Base-by-base conservation (phyloP, 2,888 invertebrate species). In the Germaria angustata region DNA sequence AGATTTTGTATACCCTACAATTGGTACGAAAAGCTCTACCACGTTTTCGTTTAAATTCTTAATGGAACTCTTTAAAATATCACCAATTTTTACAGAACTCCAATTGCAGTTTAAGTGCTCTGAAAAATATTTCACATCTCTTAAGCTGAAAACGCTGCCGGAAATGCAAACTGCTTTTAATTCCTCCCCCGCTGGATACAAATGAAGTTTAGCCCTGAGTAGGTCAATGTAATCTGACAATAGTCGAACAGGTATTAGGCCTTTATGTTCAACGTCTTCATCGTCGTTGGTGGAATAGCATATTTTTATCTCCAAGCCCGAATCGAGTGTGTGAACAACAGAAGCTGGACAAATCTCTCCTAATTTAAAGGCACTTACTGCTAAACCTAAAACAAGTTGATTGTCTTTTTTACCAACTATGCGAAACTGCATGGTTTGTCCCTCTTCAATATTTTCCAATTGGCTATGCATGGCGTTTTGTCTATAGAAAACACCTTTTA, bases 401-500 rank as follows among this genome's bases (percentile, higher is more conserved):
- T 88, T 88, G 2, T 85, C 85, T 15, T 86, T 87, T 17, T 84
- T 85, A 6, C 85, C 84, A 1, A 83, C 39, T 22, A 91, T 87
- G 2, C 89, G 88, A 75, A 91, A 91, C 34, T 86, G 86, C 78
- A 88, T 88, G 2, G 90, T 89, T 84, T 90, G 91, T 1, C 91
- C 91, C 34, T 87, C 88, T 22, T 77, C 82, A 17, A 85, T 53
- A 17, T 88, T 88, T 32, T 80, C 84, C 2, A 85, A 61, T 61
- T 87, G 84, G 0, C 86, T 66, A 0, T 85, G 84, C 5, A 75
- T 85, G 0, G 86, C 65, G 2, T 80, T 85, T 65, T 87, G 87
- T 24, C 87, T 89, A 73, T 88, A 89, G 1, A 92, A 87, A 6
- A 90, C 85, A 6, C 91, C 92, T 73, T 89, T 91, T 6, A 92